A percentile compares a stretch with the other conserved stretches of the same genome.
Evolutionary conservation across 2,113 vertebrate species (phyloP).

Genomic region (Bubalus kerabau): DNA sequence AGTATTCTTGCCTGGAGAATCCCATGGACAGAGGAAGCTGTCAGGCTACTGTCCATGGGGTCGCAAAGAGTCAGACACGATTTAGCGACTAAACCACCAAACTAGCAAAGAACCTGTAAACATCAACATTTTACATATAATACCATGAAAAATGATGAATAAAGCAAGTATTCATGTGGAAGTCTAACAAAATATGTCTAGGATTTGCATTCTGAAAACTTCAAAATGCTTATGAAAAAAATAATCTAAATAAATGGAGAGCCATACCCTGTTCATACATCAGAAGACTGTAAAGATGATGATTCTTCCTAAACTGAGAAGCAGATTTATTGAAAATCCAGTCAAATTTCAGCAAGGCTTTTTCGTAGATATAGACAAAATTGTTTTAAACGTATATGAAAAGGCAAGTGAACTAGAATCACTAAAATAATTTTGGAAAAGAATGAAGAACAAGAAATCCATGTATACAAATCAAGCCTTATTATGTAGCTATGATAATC

Average conservation of each 20-base stretch:
- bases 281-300: background rate
- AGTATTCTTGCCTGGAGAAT: background rate
- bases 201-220: background rate
- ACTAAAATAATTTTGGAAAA: background rate
- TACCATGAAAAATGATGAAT: background rate
- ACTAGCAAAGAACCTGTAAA: background rate
- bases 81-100: background rate
- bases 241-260: background rate
- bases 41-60: background rate
- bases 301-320: background rate
- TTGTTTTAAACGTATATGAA: background rate
- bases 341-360: background rate
- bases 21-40: background rate
- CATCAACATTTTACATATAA: background rate
- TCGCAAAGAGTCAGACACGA: background rate
- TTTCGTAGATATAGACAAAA: background rate
- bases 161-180: background rate
- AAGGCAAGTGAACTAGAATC: background rate
- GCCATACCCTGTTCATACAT: background rate
- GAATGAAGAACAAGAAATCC: background rate
- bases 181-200: background rate
- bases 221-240: background rate
- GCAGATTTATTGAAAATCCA: background rate
- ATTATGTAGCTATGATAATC: background rate
- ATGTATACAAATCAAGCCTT: background rate